Evolutionary conservation across 1,140 invertebrate species (phyloP).

Genomic region (Ceratitis capitata): DNA sequence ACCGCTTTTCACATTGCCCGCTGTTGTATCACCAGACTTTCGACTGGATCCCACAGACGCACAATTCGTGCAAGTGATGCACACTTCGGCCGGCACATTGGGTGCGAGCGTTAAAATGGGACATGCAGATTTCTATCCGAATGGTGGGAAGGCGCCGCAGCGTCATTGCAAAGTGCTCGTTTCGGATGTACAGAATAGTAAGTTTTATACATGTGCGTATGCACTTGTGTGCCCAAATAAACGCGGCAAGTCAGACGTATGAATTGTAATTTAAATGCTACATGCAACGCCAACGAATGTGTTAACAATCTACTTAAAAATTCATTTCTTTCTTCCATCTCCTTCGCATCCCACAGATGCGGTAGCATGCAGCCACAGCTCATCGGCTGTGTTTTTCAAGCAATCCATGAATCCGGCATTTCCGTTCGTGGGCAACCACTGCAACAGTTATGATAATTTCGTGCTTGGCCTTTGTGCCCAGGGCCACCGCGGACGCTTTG

Average conservation of each 20-base stretch:
- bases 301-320: background rate
- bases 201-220: slow-evolving; percentile 60
- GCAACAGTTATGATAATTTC: slow-evolving; percentile 72
- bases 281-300: slow-evolving; percentile 10
- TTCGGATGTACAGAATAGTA: background rate
- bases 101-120: slow-evolving; percentile 79
- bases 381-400: slow-evolving; percentile 74
- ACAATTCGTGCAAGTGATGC: slow-evolving; percentile 88
- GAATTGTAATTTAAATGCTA: background rate
- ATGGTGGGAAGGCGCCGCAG: slow-evolving; percentile 79
- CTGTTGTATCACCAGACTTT: slow-evolving; percentile 71
- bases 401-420: slow-evolving; percentile 72
- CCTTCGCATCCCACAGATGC: slow-evolving; percentile 50
- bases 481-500: slow-evolving; percentile 55
- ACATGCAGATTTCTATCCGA: slow-evolving; percentile 89
- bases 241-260: background rate
- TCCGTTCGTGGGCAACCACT: slow-evolving; percentile 70
- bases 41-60: slow-evolving; percentile 80
- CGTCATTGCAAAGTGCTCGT: slow-evolving; percentile 74
- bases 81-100: slow-evolving; percentile 84
- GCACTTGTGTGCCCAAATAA: background rate
- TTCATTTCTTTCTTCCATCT: background rate
- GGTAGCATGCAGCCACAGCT: slow-evolving; percentile 79
- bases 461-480: slow-evolving; percentile 59
- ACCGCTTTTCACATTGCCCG: slow-evolving; percentile 76